phyloP scores from a whole-genome alignment of 2,113 vertebrate species.

The Galemys pyrenaicus region DNA sequence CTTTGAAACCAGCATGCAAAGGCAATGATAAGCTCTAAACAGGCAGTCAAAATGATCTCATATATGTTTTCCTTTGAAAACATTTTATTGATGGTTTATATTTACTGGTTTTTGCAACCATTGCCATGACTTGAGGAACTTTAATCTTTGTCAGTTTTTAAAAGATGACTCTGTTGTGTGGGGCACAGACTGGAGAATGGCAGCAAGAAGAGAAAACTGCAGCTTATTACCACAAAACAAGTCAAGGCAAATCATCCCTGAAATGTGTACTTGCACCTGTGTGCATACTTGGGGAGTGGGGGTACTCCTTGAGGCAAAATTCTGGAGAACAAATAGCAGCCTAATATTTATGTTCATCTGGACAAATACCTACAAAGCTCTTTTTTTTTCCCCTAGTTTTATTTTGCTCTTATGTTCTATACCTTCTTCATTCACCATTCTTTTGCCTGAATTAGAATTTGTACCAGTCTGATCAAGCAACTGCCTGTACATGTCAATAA shows the following conservation, averaged over 20 bases:
- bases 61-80: not conserved
- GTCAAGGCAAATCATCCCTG: not conserved
- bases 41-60: not conserved
- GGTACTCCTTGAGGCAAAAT: not conserved
- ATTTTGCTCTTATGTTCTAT: not conserved
- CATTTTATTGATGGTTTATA: not conserved
- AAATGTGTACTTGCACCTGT: not conserved
- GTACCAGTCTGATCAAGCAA: not conserved
- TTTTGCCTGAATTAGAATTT: not conserved
- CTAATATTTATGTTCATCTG: not conserved
- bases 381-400: not conserved
- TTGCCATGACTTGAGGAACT: not conserved
- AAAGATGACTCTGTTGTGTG: not conserved
- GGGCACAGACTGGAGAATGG: not conserved
- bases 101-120: not conserved
- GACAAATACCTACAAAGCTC: not conserved
- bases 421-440: not conserved
- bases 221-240: not conserved
- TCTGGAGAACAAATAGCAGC: not conserved
- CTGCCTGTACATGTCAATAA: not conserved
- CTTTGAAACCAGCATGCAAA: not conserved
- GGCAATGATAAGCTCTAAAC: not conserved
- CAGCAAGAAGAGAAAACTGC: not conserved
- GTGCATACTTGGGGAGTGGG: accelerated
- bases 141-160: not conserved